Evolutionary conservation across 2,888 invertebrate species (phyloP).

Genomic region (Hirtodrosophila trivittata): DNA sequence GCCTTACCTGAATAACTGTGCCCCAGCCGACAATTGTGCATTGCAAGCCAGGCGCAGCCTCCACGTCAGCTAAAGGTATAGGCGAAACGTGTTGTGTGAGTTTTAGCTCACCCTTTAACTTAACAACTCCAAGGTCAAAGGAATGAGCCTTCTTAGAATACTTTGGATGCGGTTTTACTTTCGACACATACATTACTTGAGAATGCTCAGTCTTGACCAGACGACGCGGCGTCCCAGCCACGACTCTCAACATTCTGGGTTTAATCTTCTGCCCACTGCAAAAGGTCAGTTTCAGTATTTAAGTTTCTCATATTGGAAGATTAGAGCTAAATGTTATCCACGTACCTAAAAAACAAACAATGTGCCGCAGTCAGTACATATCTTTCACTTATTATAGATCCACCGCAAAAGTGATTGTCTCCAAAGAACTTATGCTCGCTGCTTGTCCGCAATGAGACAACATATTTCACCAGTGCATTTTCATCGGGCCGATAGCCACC

Average conservation of each 20-base stretch:
- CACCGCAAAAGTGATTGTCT: conserved; percentile 63
- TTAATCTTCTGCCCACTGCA: too few relatives aligned
- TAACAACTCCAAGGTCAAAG: conserved; percentile 49
- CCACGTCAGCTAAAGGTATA: conserved; percentile 28
- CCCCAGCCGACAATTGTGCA: conserved; percentile 72
- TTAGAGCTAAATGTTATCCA: too few relatives aligned
- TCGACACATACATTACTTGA: conserved; percentile 16
- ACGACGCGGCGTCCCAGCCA: conserved; percentile 57
- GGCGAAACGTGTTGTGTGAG: background rate
- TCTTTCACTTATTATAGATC: conserved; percentile 45
- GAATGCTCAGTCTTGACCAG: conserved; percentile 17
- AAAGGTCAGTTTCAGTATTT: too few relatives aligned
- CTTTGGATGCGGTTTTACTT: conserved; percentile 35
- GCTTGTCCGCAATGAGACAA: conserved; percentile 41
- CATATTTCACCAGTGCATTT: conserved; percentile 42
- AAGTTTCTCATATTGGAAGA: too few relatives aligned
- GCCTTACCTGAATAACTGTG: conserved; percentile 53
- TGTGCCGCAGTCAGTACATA: conserved; percentile 67
- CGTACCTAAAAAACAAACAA: conserved; percentile 47
- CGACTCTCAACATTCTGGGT: too few relatives aligned
- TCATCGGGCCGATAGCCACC: conserved; percentile 61
- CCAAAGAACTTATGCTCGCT: conserved; percentile 49
- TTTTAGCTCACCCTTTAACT: conserved; percentile 4
- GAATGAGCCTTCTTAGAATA: background rate
- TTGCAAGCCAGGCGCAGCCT: too few relatives aligned